Evolutionary conservation across 1,140 invertebrate genomes (phyloP), one percentile per base, ranked within the genome.

Genomic region (Batillaria attramentaria): DNA sequence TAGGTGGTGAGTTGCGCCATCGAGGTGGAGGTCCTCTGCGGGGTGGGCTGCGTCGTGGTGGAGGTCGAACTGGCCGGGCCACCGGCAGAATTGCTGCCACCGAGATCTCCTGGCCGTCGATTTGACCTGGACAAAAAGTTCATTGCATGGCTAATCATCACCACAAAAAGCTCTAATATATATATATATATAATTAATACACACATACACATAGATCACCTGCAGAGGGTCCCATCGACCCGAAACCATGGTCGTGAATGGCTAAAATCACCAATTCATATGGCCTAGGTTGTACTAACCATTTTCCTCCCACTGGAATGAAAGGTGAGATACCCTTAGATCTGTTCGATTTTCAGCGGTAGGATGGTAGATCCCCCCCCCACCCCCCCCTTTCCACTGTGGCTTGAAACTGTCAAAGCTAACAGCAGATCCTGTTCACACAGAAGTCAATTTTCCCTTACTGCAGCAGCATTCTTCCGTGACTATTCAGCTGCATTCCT

Each of bases 71-170:
- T 41, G 94, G 92, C 4, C 93, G 93, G 84, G 95, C 94, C 43
- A 95, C 95, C 73, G 96, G 92, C 81, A 97, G 92, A 62, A 98
- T 96, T 35, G 97, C 96, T 57, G 96, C 96, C 46, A 96, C 97
- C 35, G 96, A 97, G 65, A 99, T 96, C 92, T 98, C 97, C 90
- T 98, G 97, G 28, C 97, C 97, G 92, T 94, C 93, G 84, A 94
- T 92, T 87, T 93, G 93, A 77, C 92, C 91, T 92, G 73, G 81
- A 70, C 33, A 57, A 79, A 42, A 18, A n/a, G 62, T 33, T 68
- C 20, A 33, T 37, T 35, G 1, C 20, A 57, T 16, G 28, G 39
- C n/a, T 18, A 54, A 54, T 54, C 50, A 20, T 18, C 50, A 54
- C n/a, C 1, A 54, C 50, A 54, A 54, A n/a, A 18, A 20, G 50